Percentiles rank a stretch among this genome's conserved stretches.
Evolutionary conservation across 2,113 vertebrate species (phyloP).

Genomic region (Arothron firmamentum): DNA sequence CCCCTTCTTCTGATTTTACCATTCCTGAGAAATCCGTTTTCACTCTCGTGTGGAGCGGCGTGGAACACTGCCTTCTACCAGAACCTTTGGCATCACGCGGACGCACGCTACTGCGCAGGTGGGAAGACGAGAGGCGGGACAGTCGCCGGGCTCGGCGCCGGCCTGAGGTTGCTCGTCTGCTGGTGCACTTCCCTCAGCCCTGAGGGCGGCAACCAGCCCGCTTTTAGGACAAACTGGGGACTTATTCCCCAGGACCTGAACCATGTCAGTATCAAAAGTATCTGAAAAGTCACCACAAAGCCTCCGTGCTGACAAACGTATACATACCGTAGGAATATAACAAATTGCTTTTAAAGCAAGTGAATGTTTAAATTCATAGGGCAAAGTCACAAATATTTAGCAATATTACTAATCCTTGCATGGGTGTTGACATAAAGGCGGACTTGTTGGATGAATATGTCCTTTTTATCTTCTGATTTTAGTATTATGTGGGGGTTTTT

Average conservation of each 20-base stretch:
- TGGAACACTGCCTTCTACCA: conserved; percentile 59
- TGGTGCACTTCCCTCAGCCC: conserved; percentile 50
- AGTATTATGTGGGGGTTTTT: neutral
- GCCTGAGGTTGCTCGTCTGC: conserved; percentile 21
- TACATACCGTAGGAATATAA: neutral
- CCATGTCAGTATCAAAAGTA: neutral
- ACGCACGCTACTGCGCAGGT: no score
- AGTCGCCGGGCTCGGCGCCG: conserved; percentile 48
- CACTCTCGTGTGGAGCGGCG: conserved; percentile 41
- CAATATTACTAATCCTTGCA: conserved; percentile 70
- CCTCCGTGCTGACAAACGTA: conserved; percentile 23
- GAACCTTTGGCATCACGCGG: conserved; percentile 26
- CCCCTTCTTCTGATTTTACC: conserved; percentile 19
- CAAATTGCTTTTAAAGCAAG: conserved; percentile 14
- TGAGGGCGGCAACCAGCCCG: conserved; percentile 41
- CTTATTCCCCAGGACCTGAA: conserved; percentile 45
- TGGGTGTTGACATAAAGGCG: conserved; percentile 55
- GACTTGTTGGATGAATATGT: neutral
- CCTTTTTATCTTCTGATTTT: conserved; percentile 2
- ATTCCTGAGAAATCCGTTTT: conserved; percentile 27
- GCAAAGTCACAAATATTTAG: conserved; percentile 60
- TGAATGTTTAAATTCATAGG: conserved; percentile 47
- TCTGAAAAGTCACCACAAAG: conserved; percentile 1
- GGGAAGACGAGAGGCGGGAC: no score
- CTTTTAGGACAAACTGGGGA: conserved; percentile 50